Evolutionary conservation across 1,140 invertebrate species (phyloP), one percentile per base, ranked within the genome.

Genomic region (Cepaea nemoralis): DNA sequence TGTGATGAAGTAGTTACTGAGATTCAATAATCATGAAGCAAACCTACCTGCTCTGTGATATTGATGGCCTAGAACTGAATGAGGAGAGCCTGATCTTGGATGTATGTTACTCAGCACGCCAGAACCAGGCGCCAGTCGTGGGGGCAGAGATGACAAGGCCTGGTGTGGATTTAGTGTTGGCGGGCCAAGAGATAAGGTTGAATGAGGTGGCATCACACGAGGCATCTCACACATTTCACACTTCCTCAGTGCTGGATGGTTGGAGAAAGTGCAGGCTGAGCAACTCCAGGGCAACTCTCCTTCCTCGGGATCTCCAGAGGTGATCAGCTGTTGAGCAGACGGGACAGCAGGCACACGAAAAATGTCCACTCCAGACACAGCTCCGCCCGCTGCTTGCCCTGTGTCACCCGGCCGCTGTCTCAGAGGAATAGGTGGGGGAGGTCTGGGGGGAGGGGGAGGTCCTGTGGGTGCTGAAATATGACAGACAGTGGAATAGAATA

Each of bases 211-310:
- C 59, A 31, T 31, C 59, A 63, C n/a, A 77, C 92, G 91, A 16
- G 93, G 94, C 93, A 94, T 96, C 87, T 97, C 95, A 92, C 96
- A 98, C 90, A 95, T 94, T 92, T 98, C 96, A 91, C 96, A 98
- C 88, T 95, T 95, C 91, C 95, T 94, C 87, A 98, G 92, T 83
- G 96, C 93, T 39, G 95, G 96, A 92, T 98, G 95, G 93, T 98
- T 98, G 73, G 94, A 94, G 93, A 98, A 97, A 88, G 97, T 98
- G 93, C 97, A 98, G 92, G 95, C 94, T 88, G 94, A 94, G 91
- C 97, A 98, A 88, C 94, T 94, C 96, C 96, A 96, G 84, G 93
- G 93, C n/a, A n/a, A n/a, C 50, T 90, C 90, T 12, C 87, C 89
- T 78, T 92, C 91, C 42, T 91, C 90, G 10, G 85, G 87, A 50